A percentile compares a stretch with the other conserved stretches of the same genome.
Conservation (phyloP, 2,797 vertebrate species). For the Squalus acanthias region DNA sequence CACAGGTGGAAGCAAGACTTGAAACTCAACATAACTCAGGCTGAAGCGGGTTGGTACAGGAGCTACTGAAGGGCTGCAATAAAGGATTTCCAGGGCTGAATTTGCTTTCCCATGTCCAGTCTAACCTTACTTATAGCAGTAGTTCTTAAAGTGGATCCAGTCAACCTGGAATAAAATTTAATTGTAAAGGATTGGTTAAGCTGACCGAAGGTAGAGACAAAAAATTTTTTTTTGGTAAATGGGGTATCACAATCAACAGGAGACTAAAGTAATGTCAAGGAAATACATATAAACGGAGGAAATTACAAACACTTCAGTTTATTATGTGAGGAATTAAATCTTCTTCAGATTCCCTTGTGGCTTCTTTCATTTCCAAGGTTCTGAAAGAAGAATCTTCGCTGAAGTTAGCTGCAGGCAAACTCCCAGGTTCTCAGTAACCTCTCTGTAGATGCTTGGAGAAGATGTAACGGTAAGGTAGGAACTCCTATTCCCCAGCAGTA, state of each 20-base stretch:
- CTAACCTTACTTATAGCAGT: neutral
- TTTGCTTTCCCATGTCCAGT: neutral
- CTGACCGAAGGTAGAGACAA: neutral
- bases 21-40: neutral
- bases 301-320: neutral
- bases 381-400: neutral
- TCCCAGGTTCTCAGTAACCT: neutral
- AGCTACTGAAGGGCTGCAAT: neutral
- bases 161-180: neutral
- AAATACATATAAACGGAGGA: neutral
- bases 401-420: neutral
- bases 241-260: neutral
- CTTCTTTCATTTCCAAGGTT: neutral
- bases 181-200: neutral
- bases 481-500: neutral
- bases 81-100: neutral
- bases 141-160: neutral
- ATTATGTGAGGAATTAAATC: neutral
- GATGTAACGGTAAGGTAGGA: neutral
- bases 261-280: neutral
- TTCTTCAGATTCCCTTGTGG: neutral
- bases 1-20: neutral
- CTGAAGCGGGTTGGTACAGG: neutral
- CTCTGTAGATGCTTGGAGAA: neutral
- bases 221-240: neutral